These are phyloP conservation scores for Enteromius treurensis DNA, from an alignment of 2,797 vertebrate genomes.

Conservation along the genomic window DNA sequence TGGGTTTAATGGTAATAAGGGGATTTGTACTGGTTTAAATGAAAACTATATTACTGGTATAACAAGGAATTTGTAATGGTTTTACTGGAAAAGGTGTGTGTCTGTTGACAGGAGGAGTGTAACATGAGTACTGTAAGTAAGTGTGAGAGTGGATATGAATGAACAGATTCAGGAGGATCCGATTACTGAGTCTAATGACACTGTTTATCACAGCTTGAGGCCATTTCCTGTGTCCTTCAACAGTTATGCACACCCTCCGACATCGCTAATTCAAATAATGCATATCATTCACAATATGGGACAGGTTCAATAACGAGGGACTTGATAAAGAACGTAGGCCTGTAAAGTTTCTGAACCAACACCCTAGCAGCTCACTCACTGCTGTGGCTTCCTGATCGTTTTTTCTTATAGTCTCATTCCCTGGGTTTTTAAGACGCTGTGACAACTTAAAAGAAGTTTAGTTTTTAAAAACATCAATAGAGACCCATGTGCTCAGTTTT, in stretches of 20 bases:
- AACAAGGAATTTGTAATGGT: too few species aligned
- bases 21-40: too few species aligned
- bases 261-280: neutral
- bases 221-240: constrained; percentile 29
- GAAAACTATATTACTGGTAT: too few species aligned
- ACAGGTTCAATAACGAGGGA: neutral
- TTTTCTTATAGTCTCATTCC: neutral
- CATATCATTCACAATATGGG: neutral
- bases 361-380: constrained; percentile 4
- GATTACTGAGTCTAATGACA: constrained; percentile 1
- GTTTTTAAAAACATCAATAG: constrained; percentile 17
- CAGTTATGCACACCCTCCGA: constrained; percentile 28
- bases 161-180: constrained; percentile 21
- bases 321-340: neutral
- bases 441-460: constrained; percentile 21
- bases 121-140: neutral
- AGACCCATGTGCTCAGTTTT: constrained; percentile 13
- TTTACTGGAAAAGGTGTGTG: neutral
- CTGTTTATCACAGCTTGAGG: constrained; percentile 11
- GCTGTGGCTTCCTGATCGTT: neutral
- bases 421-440: constrained; percentile 15
- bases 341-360: constrained; percentile 2
- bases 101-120: neutral
- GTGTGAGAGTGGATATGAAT: constrained; percentile 13
- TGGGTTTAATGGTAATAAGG: too few species aligned